These are phyloP conservation scores for Fundulus diaphanus DNA, from an alignment of 2,797 vertebrate genomes.

Conservation along the genomic window DNA sequence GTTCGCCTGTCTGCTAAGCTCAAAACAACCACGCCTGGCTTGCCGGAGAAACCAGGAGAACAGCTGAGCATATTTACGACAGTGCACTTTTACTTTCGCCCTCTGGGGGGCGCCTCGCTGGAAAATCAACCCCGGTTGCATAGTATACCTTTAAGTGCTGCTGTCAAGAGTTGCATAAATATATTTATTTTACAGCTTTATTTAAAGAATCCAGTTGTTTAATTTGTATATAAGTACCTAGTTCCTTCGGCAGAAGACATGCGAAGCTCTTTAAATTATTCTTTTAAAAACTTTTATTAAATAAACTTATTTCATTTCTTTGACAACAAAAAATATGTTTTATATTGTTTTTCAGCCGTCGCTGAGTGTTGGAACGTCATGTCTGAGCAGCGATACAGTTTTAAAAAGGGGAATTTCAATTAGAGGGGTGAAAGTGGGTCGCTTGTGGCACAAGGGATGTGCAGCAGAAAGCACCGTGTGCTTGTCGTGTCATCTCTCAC, in stretches of 20 bases:
- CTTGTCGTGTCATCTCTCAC: conserved; percentile 64
- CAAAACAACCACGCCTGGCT: no score
- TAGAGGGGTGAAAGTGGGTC: conserved; percentile 64
- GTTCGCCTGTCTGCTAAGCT: no score
- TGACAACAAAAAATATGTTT: conserved; percentile 7
- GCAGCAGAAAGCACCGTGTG: conserved; percentile 52
- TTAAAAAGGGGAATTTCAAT: conserved; percentile 65
- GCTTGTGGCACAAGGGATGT: conserved; percentile 49
- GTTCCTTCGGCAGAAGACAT: background rate
- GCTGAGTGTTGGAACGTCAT: conserved; percentile 10
- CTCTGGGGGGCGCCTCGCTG: no score
- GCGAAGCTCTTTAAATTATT: background rate
- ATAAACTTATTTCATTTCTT: background rate
- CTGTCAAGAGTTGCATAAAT: background rate
- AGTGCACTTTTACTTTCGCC: no score
- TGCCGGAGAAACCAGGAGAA: no score
- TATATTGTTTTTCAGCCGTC: background rate
- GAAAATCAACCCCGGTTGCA: no score
- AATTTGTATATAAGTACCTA: background rate
- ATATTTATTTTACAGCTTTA: background rate
- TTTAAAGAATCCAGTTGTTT: background rate
- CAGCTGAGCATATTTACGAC: no score
- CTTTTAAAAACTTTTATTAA: background rate
- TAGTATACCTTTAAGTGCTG: no score
- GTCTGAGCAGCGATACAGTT: conserved; percentile 41